Percentiles rank a stretch among this genome's conserved stretches.
phyloP scores from a whole-genome alignment of 2,888 invertebrate species.

The Drosophila anomelani region DNA sequence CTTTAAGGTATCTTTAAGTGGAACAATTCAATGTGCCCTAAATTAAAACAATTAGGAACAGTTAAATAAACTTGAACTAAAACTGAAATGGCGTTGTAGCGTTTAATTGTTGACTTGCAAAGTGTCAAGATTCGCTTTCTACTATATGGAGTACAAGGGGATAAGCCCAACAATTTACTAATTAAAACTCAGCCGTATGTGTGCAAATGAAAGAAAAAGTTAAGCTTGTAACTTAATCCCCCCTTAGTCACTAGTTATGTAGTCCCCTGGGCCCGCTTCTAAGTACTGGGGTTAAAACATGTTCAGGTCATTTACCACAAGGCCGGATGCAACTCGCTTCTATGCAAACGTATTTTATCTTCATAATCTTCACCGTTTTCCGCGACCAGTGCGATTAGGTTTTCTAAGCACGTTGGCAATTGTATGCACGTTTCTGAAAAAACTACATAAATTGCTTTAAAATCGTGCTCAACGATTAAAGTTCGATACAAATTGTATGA shows the following conservation, averaged over 20 bases:
- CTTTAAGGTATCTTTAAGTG: no score
- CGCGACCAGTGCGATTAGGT: constrained; percentile 87
- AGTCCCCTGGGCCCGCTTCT: neutral
- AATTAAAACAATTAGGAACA: neutral
- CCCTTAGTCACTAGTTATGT: neutral
- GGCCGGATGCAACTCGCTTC: constrained; percentile 84
- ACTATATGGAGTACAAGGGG: neutral
- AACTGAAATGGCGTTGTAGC: neutral
- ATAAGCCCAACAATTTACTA: neutral
- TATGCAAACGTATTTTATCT: constrained; percentile 86
- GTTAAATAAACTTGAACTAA: neutral
- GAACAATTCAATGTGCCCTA: neutral
- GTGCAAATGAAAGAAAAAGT: constrained; percentile 4
- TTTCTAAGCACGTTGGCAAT: constrained; percentile 85
- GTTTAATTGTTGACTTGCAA: neutral
- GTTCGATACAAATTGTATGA: constrained; percentile 48
- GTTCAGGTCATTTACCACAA: constrained; percentile 83
- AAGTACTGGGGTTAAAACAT: constrained; percentile 1
- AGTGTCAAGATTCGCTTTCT: neutral
- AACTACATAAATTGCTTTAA: constrained; percentile 85
- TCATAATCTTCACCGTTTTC: constrained; percentile 88
- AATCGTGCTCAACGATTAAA: constrained; percentile 80
- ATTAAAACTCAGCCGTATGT: constrained; percentile 7
- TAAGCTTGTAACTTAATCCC: neutral
- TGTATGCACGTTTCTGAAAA: constrained; percentile 85